Conservation (phyloP, 2,888 invertebrate species). For the Dorcus parallelipipedus region DNA sequence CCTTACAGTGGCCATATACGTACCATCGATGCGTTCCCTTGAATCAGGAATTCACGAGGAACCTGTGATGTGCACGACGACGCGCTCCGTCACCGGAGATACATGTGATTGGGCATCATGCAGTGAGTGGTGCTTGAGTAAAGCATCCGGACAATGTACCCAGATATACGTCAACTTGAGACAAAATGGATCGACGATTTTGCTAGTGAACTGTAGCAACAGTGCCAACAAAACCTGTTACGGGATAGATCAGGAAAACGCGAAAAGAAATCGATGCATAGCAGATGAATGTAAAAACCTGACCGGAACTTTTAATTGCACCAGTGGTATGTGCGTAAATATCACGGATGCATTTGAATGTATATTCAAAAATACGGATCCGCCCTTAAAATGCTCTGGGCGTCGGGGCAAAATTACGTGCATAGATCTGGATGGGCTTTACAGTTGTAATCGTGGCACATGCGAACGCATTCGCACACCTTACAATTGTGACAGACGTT, state of each 20-base stretch:
- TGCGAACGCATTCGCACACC: slow-evolving; percentile 82
- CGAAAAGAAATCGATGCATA: slow-evolving; percentile 81
- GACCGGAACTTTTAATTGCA: slow-evolving; percentile 87
- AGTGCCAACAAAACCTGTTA: slow-evolving; percentile 87
- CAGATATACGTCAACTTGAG: slow-evolving; percentile 87
- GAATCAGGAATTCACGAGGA: slow-evolving; percentile 80
- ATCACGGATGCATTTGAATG: slow-evolving; percentile 88
- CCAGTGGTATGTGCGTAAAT: slow-evolving; percentile 79
- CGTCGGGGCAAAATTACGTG: slow-evolving; percentile 85
- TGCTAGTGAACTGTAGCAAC: slow-evolving; percentile 81
- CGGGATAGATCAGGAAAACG: slow-evolving; percentile 84
- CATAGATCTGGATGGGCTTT: slow-evolving; percentile 81
- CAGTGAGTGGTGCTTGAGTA: slow-evolving; percentile 90
- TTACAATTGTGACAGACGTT: slow-evolving; percentile 84
- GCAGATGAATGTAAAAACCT: slow-evolving; percentile 85
- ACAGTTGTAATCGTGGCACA: slow-evolving; percentile 78
- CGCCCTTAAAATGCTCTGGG: slow-evolving; percentile 81
- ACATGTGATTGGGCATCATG: slow-evolving; percentile 90
- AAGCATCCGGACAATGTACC: slow-evolving; percentile 85
- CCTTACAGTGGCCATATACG: slow-evolving; percentile 86
- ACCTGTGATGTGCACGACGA: slow-evolving; percentile 90
- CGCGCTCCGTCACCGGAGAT: slow-evolving; percentile 77
- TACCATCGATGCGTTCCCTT: slow-evolving; percentile 82
- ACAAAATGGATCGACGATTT: slow-evolving; percentile 75
- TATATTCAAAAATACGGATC: slow-evolving; percentile 79